Conservation (phyloP, 2,113 vertebrate species). For the Phycodurus eques region DNA sequence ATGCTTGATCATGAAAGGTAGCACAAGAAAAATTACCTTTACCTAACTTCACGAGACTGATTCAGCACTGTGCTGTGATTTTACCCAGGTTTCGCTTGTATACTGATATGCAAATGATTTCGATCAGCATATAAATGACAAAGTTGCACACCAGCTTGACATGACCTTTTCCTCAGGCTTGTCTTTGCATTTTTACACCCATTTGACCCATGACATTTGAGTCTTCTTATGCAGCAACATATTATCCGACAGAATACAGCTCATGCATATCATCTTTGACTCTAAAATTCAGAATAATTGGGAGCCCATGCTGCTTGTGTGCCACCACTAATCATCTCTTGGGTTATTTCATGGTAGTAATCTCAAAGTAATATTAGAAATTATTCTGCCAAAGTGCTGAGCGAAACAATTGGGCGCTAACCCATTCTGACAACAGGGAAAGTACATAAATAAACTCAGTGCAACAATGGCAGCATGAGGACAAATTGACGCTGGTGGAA, state of each 20-base stretch:
- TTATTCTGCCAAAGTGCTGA: not conserved
- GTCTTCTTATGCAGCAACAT: not conserved
- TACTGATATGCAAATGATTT: not conserved
- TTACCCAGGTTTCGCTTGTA: not conserved
- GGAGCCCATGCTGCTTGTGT: not conserved
- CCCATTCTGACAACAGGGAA: slow-evolving; percentile 17
- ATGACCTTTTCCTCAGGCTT: not conserved
- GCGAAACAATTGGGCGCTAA: slow-evolving; percentile 10
- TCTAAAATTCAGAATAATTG: not conserved
- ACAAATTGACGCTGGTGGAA: slow-evolving; percentile 37
- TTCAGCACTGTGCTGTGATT: not conserved
- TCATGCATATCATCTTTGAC: not conserved
- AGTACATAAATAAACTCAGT: slow-evolving; percentile 18
- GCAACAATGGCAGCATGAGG: not conserved
- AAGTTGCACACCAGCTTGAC: not conserved
- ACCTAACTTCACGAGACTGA: not conserved
- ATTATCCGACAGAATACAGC: not conserved
- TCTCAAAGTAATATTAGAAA: not conserved
- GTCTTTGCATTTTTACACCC: not conserved
- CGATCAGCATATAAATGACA: not conserved
- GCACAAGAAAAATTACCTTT: not conserved
- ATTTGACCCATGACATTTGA: not conserved
- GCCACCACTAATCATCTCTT: not conserved
- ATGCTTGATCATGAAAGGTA: not conserved
- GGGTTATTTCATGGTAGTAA: not conserved